phyloP scores from a whole-genome alignment of 2,888 invertebrate species.

The Cephus rjabovi region DNA sequence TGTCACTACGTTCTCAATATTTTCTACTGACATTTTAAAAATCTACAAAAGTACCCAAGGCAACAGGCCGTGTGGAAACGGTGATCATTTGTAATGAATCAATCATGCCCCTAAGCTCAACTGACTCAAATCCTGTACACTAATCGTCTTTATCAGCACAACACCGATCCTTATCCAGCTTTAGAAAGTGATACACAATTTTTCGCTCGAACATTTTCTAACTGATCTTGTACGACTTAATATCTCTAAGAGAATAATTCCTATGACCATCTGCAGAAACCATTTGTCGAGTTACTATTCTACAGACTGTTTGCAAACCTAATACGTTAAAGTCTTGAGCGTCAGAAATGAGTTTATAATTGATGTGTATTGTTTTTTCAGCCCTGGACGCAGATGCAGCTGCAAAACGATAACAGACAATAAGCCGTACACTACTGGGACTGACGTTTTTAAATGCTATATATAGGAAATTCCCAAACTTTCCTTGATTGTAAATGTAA shows the following conservation, averaged over 20 bases:
- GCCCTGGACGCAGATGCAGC: conserved; percentile 58
- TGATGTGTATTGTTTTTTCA: conserved; percentile 28
- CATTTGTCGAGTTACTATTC: background rate
- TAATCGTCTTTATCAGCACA: background rate
- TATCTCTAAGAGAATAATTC: background rate
- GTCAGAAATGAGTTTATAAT: background rate
- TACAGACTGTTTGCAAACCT: background rate
- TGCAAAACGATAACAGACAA: conserved; percentile 54
- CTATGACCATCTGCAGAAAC: background rate
- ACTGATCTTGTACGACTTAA: background rate
- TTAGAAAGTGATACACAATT: background rate
- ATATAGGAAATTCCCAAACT: background rate
- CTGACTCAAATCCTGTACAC: background rate
- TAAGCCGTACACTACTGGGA: background rate
- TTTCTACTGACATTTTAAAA: background rate
- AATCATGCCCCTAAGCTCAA: background rate
- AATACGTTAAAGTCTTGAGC: background rate
- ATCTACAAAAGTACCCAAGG: background rate
- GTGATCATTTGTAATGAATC: background rate
- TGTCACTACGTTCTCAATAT: background rate
- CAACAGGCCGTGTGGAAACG: background rate
- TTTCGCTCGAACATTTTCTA: background rate
- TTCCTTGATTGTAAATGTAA: background rate
- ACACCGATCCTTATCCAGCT: background rate
- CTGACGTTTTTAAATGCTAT: conserved; percentile 4